Percentiles rank a stretch among this genome's conserved stretches.
Evolutionary conservation across 2,797 vertebrate genomes (phyloP).

Genomic region (Hylomyscus alleni): DNA sequence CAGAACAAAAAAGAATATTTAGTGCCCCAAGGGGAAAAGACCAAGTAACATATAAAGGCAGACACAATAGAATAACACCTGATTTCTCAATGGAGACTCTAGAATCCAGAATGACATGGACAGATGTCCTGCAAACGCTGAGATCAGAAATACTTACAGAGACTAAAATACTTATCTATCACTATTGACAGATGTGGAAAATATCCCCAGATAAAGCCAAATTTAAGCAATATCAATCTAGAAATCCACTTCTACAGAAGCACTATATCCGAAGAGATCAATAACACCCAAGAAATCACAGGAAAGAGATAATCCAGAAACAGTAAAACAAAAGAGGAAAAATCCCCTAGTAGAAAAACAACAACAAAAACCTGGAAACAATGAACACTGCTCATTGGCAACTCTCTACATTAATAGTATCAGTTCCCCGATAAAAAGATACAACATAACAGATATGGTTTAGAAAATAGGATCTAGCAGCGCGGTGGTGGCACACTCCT

Average conservation of each 20-base stretch:
- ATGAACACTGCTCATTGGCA: neutral
- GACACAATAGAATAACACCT: neutral
- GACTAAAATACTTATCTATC: neutral
- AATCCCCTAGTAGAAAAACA: neutral
- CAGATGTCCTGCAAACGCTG: neutral
- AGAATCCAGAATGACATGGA: neutral
- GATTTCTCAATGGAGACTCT: neutral
- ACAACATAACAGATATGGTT: neutral
- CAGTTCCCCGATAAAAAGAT: neutral
- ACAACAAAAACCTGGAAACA: neutral
- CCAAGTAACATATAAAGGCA: neutral
- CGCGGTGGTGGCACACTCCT: too few relatives aligned
- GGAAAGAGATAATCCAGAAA: neutral
- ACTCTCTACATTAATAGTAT: neutral
- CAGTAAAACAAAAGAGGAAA: neutral
- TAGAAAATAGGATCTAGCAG: too few relatives aligned
- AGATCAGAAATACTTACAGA: neutral
- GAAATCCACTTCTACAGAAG: neutral
- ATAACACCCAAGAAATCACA: neutral
- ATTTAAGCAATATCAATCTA: neutral
- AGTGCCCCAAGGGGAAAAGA: neutral
- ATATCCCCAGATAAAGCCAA: neutral
- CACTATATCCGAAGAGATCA: neutral
- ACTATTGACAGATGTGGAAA: neutral
- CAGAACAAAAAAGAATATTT: neutral